Conservation (phyloP, 2,888 invertebrate genomes). For the Agonopterix subpropinquella region DNA sequence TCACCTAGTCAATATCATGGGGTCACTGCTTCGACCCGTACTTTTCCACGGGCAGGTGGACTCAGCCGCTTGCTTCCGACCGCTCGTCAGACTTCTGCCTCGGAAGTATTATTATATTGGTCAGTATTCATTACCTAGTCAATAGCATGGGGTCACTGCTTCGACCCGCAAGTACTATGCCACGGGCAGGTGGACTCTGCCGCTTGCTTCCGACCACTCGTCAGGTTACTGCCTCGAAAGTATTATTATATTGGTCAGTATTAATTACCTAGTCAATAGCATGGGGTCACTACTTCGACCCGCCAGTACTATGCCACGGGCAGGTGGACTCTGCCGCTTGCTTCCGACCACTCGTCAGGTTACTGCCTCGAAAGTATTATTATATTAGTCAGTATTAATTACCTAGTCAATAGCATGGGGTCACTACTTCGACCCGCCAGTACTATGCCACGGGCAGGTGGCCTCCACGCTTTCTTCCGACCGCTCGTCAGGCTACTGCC, state of each 20-base stretch:
- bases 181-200: conserved; percentile 76
- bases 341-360: conserved; percentile 67
- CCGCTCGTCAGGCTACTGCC: conserved; percentile 64
- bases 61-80: conserved; percentile 73
- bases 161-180: conserved; percentile 60
- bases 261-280: conserved; percentile 27
- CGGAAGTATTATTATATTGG: conserved; percentile 33
- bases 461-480: conserved; percentile 76
- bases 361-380: conserved; percentile 47
- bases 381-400: conserved; percentile 21
- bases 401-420: conserved; percentile 61
- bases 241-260: conserved; percentile 30
- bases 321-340: conserved; percentile 72
- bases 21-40: conserved; percentile 59
- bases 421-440: conserved; percentile 47
- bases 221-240: conserved; percentile 53
- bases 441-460: conserved; percentile 71
- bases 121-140: background rate
- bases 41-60: conserved; percentile 74
- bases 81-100: conserved; percentile 62
- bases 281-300: conserved; percentile 67
- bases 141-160: conserved; percentile 68
- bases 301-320: conserved; percentile 71
- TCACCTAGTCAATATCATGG: conserved; percentile 51
- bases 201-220: conserved; percentile 69